Evolutionary conservation across 1,140 invertebrate species (phyloP).

Genomic region (Bombus affinis): DNA sequence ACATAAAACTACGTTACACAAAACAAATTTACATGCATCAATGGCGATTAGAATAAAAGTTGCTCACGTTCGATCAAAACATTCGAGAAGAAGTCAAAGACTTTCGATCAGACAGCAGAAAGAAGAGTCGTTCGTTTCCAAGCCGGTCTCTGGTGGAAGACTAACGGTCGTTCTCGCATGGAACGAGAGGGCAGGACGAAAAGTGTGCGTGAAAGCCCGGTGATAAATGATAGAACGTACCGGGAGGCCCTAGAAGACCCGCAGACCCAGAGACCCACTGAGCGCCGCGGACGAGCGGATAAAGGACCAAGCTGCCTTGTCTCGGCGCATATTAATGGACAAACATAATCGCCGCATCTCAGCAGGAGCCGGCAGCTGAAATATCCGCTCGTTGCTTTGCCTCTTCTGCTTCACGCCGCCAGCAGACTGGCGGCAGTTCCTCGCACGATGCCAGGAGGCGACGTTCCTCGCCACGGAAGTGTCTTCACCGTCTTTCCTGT

Average conservation of each 20-base stretch:
- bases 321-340: constrained; percentile 81
- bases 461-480: constrained; percentile 58
- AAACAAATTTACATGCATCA: no score
- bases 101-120: background rate
- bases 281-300: constrained; percentile 68
- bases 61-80: background rate
- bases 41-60: background rate
- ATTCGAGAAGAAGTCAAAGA: background rate
- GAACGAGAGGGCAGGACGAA: constrained; percentile 54
- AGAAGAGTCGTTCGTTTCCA: constrained; percentile 18
- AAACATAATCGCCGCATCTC: constrained; percentile 81
- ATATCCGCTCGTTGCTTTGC: constrained; percentile 65
- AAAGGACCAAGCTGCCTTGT: constrained; percentile 76
- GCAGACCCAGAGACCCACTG: constrained; percentile 79
- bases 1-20: background rate
- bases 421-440: constrained; percentile 58
- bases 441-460: constrained; percentile 65
- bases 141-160: constrained; percentile 15
- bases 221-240: constrained; percentile 80
- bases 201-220: constrained; percentile 71
- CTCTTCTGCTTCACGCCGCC: constrained; percentile 54
- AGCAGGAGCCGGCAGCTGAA: constrained; percentile 76
- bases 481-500: background rate
- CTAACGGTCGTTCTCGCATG: constrained; percentile 32
- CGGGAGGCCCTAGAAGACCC: constrained; percentile 76